Evolutionary conservation across 2,113 vertebrate genomes (phyloP), one percentile per base, ranked within the genome.

Genomic region (Galbula dea): DNA sequence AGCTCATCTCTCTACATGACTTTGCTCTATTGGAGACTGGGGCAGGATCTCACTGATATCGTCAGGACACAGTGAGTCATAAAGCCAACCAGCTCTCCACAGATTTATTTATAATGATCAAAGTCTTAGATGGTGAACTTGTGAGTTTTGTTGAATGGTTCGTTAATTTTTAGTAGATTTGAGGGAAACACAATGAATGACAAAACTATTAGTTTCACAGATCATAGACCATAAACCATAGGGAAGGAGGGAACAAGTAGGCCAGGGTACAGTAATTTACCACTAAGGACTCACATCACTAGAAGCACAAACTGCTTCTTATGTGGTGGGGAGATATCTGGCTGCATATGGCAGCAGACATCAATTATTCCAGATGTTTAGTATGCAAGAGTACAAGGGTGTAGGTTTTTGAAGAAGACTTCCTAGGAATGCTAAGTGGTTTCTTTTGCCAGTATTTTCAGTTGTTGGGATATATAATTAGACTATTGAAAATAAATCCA

Each of bases 321-420:
- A 9, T 2, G 1, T 26, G 30, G 7, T n/a, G 22, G 24, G 48
- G 18, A 67, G 46, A 24, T 29, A 74, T 29, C 26, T 0, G 0
- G 6, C 51, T 78, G 58, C 20, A 26, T 79, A 30, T 52, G n/a
- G 9, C 12, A 67, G 46, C n/a, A 65, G 57, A 26, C 14, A 65
- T 51, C 24, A 65, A 22, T 73, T 80, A 61, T 55, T 93, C 80
- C 19, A 59, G 39, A 66, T 41, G 9, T 51, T 63, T 15, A 30
- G 26, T 79, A 84, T 41, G 51, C 46, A 74, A 30, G 26, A 67
- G 16, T 54, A 10, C 29, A 67, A 54, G 22, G 7, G 1, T 48
- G 14, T 48, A 69, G 13, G 15, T 19, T 83, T 80, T 81, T 30
- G 66, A 48, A 74, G 69, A 78, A 48, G 49, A 68, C 59, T 61